Base-by-base conservation (phyloP, 2,113 vertebrate genomes). In the Oriolus oriolus region DNA sequence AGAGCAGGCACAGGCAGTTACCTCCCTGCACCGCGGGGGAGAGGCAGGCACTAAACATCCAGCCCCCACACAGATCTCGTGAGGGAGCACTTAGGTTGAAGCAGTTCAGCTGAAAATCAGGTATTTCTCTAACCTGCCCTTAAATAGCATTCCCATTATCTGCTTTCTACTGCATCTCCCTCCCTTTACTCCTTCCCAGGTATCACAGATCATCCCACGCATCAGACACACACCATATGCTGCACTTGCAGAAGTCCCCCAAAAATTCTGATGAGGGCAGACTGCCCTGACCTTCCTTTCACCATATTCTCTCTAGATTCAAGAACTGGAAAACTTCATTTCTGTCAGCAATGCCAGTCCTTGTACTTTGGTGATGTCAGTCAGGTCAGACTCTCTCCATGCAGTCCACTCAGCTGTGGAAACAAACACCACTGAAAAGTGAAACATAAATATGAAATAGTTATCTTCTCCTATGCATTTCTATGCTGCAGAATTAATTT, bases 201-300 rank as follows among this genome's bases (percentile, higher is more conserved):
- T 52, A 56, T 47, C 9, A 1, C 4, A 2, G 15, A 52, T 70
- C 53, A 54, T 23, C 39, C 35, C 47, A 65, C 1, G 0, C 54
- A 44, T 26, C 2, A 6, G 54, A 37, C 26, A 41, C 7, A 8
- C 33, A 50, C 26, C 59, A 59, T 26, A 39, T n/a, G 45, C 47
- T 10, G 41, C 37, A 39, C 26, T n/a, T 85, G 56, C 66, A 68
- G 33, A 77, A 77, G 33, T 68, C 47, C 65, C 61, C 39, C 30
- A 41, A 23, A 75, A 70, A 19, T 35, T 75, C 61, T 59, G 11
- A 10, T 33, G 24, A 81, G 9, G 2, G 27, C 10, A 56, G 41
- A 33, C 19, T 41, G 31, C 11, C 39, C 33, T 2, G 1, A 37
- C 59, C 47, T 89, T 45, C 45, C 31, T 54, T 45, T 63, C 28